Evolutionary conservation across 2,113 vertebrate genomes (phyloP), one percentile per base, ranked within the genome.

Genomic region (Eleginops maclovinus): DNA sequence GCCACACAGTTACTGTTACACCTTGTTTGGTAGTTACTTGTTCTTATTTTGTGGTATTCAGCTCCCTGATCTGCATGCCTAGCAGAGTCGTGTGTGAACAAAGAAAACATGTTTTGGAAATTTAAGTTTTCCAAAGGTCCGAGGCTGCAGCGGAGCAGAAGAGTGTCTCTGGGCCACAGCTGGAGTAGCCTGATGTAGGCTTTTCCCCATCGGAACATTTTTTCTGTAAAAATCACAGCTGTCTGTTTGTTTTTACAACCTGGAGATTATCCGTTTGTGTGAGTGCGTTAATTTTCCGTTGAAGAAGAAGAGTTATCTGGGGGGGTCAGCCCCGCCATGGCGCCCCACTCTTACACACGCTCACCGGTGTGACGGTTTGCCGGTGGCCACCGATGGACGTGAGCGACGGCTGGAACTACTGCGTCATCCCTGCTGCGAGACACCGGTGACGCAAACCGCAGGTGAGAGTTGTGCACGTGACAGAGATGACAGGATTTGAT

Each of bases 241-340:
- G 64, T 69, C 79, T 81, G 26, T n/a, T 58, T 63, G n/a, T 55
- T 75, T 80, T 49, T 3, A 59, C 54, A 36, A 50, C 69, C 64
- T 58, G 73, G 62, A 77, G 63, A 79, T 6, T 64, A 9, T 75
- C 62, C 0, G 7, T 64, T 28, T 55, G 12, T 53, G n/a, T 41
- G 17, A 21, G 50, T 53, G 69, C 4, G 43, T 54, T 19, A n/a
- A 85, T 56, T 79, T 72, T 68, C 72, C 69, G 9, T 58, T 79
- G 22, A 78, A 85, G 75, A 84, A 78, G 62, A 83, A 4, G 22
- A 74, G 47, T 44, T 61, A 79, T 77, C 84, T 88, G 87, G 64
- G 75, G 75, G 75, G 79, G 80, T 74, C 64, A 67, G 58, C 83
- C 88, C 83, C 85, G 61, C 77, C 79, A 89, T 90, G 91, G 77